These are phyloP conservation scores for Sphaerophoria taeniata DNA, from an alignment of 2,888 invertebrate genomes.

Conservation along the genomic window DNA sequence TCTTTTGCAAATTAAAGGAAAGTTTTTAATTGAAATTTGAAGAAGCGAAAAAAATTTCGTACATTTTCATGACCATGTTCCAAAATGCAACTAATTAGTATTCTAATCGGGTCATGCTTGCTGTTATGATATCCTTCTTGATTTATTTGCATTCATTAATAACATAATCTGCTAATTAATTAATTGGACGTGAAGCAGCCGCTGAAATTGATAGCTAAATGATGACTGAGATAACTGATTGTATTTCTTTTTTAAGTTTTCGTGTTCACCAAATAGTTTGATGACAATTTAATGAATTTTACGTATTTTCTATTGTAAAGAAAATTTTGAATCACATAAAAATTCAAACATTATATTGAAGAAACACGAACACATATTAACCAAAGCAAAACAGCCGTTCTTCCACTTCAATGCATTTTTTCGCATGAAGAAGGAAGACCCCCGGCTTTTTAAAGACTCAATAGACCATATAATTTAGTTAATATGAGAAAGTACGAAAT, in stretches of 20 bases:
- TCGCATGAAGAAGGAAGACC: no score
- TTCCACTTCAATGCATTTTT: no score
- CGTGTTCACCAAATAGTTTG: not conserved
- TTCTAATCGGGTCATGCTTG: constrained; percentile 22
- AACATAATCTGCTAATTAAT: constrained; percentile 30
- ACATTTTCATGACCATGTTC: constrained; percentile 19
- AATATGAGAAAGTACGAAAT: no score
- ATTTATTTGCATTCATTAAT: constrained; percentile 31
- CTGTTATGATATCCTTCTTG: constrained; percentile 11
- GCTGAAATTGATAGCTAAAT: constrained; percentile 16
- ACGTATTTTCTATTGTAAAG: no score
- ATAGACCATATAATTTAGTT: no score
- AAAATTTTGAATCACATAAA: no score
- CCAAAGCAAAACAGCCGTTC: no score
- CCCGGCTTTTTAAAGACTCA: no score
- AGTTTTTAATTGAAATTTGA: not conserved
- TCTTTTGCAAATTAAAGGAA: not conserved
- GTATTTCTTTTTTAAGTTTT: not conserved
- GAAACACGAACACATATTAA: no score
- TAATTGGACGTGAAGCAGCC: constrained; percentile 17
- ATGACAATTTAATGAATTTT: not conserved
- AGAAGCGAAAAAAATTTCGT: not conserved
- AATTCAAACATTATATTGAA: no score
- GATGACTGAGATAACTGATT: not conserved
- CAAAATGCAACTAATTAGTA: constrained; percentile 26